Evolutionary conservation across 2,888 invertebrate species (phyloP).

Genomic region (Anorthoa munda): DNA sequence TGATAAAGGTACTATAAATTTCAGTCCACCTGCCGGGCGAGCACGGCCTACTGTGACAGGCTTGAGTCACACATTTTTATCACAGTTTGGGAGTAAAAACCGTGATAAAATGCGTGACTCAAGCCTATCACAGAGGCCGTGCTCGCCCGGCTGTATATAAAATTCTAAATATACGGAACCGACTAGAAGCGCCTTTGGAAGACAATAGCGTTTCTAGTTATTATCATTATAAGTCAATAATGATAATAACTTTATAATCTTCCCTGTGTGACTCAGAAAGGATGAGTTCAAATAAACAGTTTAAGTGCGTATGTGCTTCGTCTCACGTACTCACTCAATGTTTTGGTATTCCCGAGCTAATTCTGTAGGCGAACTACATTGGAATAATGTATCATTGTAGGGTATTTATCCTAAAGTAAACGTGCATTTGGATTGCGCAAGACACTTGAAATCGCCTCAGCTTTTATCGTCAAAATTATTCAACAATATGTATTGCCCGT

Average conservation of each 20-base stretch:
- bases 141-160: too few species aligned
- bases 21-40: neutral
- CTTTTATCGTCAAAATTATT: neutral
- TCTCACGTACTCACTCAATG: constrained; percentile 17
- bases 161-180: too few species aligned
- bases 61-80: too few species aligned
- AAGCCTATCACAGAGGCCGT: too few species aligned
- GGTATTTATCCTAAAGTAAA: constrained; percentile 8
- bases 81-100: too few species aligned
- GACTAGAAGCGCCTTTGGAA: too few species aligned
- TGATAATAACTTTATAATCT: constrained; percentile 25
- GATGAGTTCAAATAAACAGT: constrained; percentile 8
- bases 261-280: constrained; percentile 23
- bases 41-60: too few species aligned
- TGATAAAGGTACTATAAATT: neutral
- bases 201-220: too few species aligned
- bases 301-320: neutral
- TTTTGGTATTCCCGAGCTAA: constrained; percentile 2
- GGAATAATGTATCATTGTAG: neutral
- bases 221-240: neutral
- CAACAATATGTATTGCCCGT: neutral
- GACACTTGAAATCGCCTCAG: neutral
- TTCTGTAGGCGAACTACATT: constrained; percentile 6
- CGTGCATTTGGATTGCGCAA: neutral
- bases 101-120: too few species aligned